Evolutionary conservation across 2,113 vertebrate genomes (phyloP).

Genomic region (Phyllopteryx taeniolatus): DNA sequence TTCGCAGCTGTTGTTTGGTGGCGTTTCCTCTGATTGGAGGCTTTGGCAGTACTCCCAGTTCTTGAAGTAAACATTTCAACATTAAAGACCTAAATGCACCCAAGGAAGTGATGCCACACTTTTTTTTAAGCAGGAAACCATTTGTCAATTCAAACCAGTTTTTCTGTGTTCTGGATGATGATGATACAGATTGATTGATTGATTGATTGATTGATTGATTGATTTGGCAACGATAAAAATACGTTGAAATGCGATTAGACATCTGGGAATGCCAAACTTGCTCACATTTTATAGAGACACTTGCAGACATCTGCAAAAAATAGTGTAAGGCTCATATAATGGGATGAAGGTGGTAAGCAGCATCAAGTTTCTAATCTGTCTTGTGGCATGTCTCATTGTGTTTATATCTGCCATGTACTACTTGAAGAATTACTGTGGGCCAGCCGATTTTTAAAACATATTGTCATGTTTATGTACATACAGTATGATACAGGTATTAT

Average conservation of each 20-base stretch:
- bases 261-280: not conserved
- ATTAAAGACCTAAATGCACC: not conserved
- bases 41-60: conserved; percentile 71
- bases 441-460: not conserved
- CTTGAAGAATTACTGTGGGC: conserved; percentile 7
- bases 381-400: conserved; percentile 29
- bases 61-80: conserved; percentile 53
- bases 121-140: not conserved
- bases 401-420: conserved; percentile 13
- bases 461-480: too few species aligned
- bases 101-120: not conserved
- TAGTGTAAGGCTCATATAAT: conserved; percentile 60
- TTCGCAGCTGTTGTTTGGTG: conserved; percentile 64
- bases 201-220: not conserved
- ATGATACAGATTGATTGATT: not conserved
- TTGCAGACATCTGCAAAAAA: conserved; percentile 56
- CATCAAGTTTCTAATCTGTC: conserved; percentile 52
- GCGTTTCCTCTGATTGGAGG: conserved; percentile 68
- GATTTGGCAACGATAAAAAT: not conserved
- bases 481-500: too few species aligned
- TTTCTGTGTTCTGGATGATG: not conserved
- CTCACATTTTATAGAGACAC: conserved; percentile 11
- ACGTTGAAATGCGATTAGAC: not conserved
- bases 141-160: not conserved
- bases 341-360: conserved; percentile 56